These are phyloP conservation scores for Agriopis marginaria DNA, from an alignment of 2,888 invertebrate genomes.

Conservation along the genomic window DNA sequence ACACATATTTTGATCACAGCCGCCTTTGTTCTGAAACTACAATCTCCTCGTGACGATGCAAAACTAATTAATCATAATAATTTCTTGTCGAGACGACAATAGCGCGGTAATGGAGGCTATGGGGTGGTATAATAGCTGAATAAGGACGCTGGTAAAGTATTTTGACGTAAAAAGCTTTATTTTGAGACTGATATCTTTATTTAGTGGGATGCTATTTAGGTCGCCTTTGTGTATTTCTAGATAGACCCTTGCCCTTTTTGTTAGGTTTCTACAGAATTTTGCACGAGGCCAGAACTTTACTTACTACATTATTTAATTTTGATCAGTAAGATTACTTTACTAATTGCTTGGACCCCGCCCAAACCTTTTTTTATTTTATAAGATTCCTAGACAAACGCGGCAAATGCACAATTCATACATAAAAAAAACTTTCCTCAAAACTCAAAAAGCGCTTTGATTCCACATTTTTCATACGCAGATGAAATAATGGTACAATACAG, in stretches of 20 bases:
- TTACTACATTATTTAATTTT: no score
- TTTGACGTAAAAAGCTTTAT: slow-evolving; percentile 19
- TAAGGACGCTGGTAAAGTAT: slow-evolving; percentile 14
- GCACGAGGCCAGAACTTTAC: not conserved
- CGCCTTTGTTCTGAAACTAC: slow-evolving; percentile 36
- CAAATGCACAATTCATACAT: no score
- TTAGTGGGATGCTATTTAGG: slow-evolving; percentile 7
- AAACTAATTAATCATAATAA: slow-evolving; percentile 48
- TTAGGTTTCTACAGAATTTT: not conserved
- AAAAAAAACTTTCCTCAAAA: no score
- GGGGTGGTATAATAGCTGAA: slow-evolving; percentile 34
- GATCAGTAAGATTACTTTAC: no score
- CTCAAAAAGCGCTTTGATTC: no score
- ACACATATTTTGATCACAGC: slow-evolving; percentile 15
- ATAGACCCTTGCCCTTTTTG: not conserved
- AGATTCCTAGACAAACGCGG: no score
- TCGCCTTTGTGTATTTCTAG: not conserved
- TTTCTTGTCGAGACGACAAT: slow-evolving; percentile 48
- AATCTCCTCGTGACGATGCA: slow-evolving; percentile 35
- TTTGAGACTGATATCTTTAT: slow-evolving; percentile 16
- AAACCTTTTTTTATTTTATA: no score
- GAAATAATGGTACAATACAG: no score
- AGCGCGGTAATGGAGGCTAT: slow-evolving; percentile 41
- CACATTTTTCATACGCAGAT: no score
- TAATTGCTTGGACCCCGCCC: no score